Percentiles rank a stretch among this genome's conserved stretches.
Evolutionary conservation across 2,888 invertebrate species (phyloP).

Genomic region (Vesta saturnalis): DNA sequence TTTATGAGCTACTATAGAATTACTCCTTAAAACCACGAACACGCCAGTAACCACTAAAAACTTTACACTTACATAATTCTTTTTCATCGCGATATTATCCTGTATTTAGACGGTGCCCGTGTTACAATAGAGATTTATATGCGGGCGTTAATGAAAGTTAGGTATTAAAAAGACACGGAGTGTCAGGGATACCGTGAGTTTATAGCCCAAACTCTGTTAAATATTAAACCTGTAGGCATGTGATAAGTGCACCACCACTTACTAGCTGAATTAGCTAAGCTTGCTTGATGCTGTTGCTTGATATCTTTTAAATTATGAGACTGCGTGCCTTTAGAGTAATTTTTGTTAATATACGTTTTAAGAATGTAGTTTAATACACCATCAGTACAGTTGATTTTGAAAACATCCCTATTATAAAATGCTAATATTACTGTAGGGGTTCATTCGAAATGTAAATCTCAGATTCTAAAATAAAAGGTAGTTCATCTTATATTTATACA

Average conservation of each 20-base stretch:
- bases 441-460: background rate
- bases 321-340: slow-evolving; percentile 56
- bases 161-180: slow-evolving; percentile 60
- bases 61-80: slow-evolving; percentile 58
- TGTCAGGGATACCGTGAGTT: slow-evolving; percentile 53
- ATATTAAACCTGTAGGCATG: slow-evolving; percentile 60
- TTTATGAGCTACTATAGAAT: slow-evolving; percentile 21
- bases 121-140: slow-evolving; percentile 62
- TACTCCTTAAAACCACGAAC: slow-evolving; percentile 27
- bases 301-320: slow-evolving; percentile 56
- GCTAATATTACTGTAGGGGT: slow-evolving; percentile 2
- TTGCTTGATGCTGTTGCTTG: slow-evolving; percentile 51
- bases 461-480: background rate
- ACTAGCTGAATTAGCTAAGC: slow-evolving; percentile 55
- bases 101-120: slow-evolving; percentile 57
- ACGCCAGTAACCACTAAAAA: slow-evolving; percentile 48
- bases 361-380: slow-evolving; percentile 18
- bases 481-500: background rate
- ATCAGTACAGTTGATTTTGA: slow-evolving; percentile 11
- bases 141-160: slow-evolving; percentile 60
- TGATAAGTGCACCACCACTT: slow-evolving; percentile 60
- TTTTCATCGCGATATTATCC: slow-evolving; percentile 56
- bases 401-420: slow-evolving; percentile 14
- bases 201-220: slow-evolving; percentile 55
- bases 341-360: slow-evolving; percentile 39